Evolutionary conservation across 2,888 invertebrate genomes (phyloP), one percentile per base, ranked within the genome.

Genomic region (Mallateleia sp.): DNA sequence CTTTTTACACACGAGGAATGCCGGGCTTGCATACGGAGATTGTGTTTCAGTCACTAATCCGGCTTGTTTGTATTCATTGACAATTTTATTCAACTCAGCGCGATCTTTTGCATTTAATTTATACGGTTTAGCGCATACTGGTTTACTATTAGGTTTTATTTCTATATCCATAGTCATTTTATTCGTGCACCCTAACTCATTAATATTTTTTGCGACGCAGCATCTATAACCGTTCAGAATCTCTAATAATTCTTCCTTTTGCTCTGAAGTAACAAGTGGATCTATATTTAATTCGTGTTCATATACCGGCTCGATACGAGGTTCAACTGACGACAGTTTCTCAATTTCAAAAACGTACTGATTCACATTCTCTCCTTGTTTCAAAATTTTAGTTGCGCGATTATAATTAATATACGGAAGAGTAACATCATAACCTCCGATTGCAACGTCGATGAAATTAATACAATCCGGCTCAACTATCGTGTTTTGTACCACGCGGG

Each of bases 21-120:
- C 80, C 2, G 87, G 80, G 69, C 83, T 89, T 15, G 85, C 87
- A 18, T 56, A 74, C 0, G 47, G 38, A 0, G 87, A 85, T n/a
- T 67, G 15, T 7, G 83, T 87, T n/a, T 89, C 89, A 0, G 82
- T 83, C 3, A 89, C 75, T 4, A 89, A 52, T 4, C 83, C 87
- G 0, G 56, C 67, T 3, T 38, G 11, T 28, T 78, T 78, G 25
- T 79, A 85, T n/a, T 66, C 45, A 1, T 69, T 28, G 0, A 85
- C 32, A 2, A 75, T 52, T 52, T 52, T 11, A 56, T 64, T 45
- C 25, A 69, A 58, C 25, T 50, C 54, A 1, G 38, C 64, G 14
- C 60, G 9, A 60, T 78, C 86, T 9, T 11, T 14, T 22, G 71
- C 18, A 64, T 69, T 86, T 28, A 82, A 25, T 25, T 67, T 24